phyloP scores from a whole-genome alignment of 2,888 invertebrate genomes.

The Emmelina monodactyla region DNA sequence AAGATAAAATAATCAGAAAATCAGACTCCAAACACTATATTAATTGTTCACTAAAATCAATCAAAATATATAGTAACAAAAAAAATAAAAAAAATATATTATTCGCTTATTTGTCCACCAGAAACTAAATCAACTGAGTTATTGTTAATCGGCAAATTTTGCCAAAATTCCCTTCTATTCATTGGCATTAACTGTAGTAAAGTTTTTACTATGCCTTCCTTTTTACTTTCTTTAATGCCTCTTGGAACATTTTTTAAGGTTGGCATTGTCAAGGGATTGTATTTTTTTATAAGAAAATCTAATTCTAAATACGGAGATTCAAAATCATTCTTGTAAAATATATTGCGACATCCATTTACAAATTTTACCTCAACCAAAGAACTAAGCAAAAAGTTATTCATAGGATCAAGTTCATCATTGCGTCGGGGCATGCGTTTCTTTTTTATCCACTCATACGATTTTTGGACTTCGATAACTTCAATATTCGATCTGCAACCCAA shows the following conservation, averaged over 20 bases:
- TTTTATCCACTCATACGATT: constrained; percentile 2
- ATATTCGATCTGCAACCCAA: constrained; percentile 2
- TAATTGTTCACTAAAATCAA: background rate
- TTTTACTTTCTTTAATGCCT: background rate
- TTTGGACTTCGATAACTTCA: background rate
- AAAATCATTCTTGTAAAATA: background rate
- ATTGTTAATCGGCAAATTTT: background rate
- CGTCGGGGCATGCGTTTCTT: constrained; percentile 3
- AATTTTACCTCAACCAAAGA: constrained; percentile 4
- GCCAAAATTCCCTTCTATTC: background rate
- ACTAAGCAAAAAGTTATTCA: constrained; percentile 3
- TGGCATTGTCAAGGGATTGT: constrained; percentile 2
- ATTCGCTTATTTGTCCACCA: background rate
- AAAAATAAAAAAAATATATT: background rate
- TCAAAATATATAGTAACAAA: background rate
- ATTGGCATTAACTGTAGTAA: background rate
- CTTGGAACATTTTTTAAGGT: constrained; percentile 1
- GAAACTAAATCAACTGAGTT: background rate
- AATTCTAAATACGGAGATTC: constrained; percentile 3
- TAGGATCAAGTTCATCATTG: constrained; percentile 3
- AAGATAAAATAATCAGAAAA: background rate
- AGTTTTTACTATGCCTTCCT: background rate
- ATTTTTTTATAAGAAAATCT: constrained; percentile 3
- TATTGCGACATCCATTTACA: background rate
- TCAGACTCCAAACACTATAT: background rate